These are phyloP conservation scores for Myocastor coypus DNA, from an alignment of 2,113 vertebrate genomes.

Conservation along the genomic window DNA sequence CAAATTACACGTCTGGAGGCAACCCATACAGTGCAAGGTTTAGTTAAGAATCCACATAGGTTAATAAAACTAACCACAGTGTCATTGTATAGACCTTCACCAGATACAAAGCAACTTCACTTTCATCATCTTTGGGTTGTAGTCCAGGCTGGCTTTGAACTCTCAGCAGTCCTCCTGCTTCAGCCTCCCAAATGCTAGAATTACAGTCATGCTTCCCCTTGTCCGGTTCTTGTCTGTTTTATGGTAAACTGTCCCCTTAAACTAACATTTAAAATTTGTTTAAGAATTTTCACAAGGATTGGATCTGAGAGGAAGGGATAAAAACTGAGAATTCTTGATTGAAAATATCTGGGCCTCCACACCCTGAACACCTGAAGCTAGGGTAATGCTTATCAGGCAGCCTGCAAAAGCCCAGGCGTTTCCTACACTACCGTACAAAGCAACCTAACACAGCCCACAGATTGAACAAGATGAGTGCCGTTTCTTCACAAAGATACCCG, in stretches of 20 bases:
- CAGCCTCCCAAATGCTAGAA: not conserved
- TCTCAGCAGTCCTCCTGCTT: not conserved
- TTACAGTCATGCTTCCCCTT: not conserved
- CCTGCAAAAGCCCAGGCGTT: not conserved
- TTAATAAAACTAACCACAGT: not conserved
- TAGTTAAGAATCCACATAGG: not conserved
- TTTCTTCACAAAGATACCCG: not conserved
- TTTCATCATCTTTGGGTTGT: not conserved
- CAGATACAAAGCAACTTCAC: not conserved
- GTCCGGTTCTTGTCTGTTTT: not conserved
- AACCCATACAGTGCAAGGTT: not conserved
- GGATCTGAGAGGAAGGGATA: not conserved
- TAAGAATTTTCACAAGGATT: not conserved
- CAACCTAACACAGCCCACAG: not conserved
- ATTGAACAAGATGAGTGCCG: not conserved
- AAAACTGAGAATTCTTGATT: constrained; percentile 23
- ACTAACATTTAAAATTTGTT: constrained; percentile 42
- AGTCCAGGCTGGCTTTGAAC: not conserved
- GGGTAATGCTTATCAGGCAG: not conserved
- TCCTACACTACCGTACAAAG: not conserved
- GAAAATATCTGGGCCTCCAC: not conserved
- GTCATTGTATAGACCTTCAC: not conserved
- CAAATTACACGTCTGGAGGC: not conserved
- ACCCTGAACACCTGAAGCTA: not conserved
- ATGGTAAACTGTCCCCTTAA: constrained; percentile 12